phyloP scores from a whole-genome alignment of 2,113 vertebrate species.

The Grantiella picta region DNA sequence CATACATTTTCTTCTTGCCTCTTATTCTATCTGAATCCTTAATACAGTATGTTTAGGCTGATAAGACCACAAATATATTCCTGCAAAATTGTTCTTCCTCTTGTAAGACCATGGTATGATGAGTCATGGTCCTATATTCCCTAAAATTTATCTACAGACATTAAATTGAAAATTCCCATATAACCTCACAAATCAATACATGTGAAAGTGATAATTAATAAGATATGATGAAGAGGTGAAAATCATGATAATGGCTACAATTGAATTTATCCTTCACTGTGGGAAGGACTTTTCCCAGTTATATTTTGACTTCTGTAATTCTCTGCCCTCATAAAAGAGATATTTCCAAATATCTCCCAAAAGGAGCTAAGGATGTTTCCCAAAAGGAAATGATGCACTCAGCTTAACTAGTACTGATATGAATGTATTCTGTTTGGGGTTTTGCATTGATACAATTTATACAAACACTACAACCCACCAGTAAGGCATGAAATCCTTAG shows the following conservation, averaged over 20 bases:
- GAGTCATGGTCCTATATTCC: not conserved
- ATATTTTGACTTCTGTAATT: not conserved
- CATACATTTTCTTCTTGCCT: not conserved
- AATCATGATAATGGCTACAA: not conserved
- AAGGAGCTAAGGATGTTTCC: not conserved
- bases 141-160: not conserved
- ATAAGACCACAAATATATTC: not conserved
- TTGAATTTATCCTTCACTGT: not conserved
- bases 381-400: rapidly evolving
- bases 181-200: not conserved
- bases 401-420: not conserved
- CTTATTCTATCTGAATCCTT: not conserved
- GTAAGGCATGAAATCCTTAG: not conserved
- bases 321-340: not conserved
- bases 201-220: not conserved
- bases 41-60: not conserved
- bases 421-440: not conserved
- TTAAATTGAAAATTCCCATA: not conserved
- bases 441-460: not conserved
- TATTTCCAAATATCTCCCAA: no score
- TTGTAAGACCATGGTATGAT: not conserved
- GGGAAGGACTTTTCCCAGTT: not conserved
- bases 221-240: not conserved
- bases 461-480: not conserved
- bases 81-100: not conserved